Evolutionary conservation across 2,888 invertebrate genomes (phyloP), one percentile per base, ranked within the genome.

Genomic region (Apocheima hispidaria): DNA sequence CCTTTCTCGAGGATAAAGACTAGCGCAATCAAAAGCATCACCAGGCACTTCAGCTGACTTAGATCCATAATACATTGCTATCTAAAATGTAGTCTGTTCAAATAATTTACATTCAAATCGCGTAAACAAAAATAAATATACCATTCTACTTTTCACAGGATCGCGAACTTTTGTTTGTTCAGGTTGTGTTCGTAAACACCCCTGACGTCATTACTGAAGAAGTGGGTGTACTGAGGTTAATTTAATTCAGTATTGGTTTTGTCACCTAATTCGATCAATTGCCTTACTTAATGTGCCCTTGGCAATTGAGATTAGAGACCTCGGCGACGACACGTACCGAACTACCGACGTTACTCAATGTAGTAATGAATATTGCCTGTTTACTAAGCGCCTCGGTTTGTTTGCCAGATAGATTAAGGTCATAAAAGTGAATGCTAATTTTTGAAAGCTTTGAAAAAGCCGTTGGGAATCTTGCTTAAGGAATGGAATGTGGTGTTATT

Each of bases 191-290:
- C 40, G 44, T 52, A 48, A 57, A 55, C 40, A 60, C 36, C 54
- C 54, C 28, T 51, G 51, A 71, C 59, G 71, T 66, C 66, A 67
- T 48, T 36, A 60, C 44, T 44, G 18, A 12, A 49, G 26, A 49
- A 33, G 70, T 69, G 63, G 53, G 63, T 51, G 65, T 66, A 61
- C 58, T 57, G 64, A 71, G 73, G 71, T 69, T 67, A 72, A 70
- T 70, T 65, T 68, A 63, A 63, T 73, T 63, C 57, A 66, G 57
- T 68, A 68, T 60, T 41, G 61, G 64, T 67, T 69, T 71, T 68
- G 66, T 71, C 66, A 58, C 59, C 66, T 68, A 70, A 73, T 70
- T 72, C 65, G 60, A 73, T 71, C 63, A 72, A 72, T 44, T 60
- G 52, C 33, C 53, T 69, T 60, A 49, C 53, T 43, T 60, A 54